phyloP scores from a whole-genome alignment of 2,888 invertebrate species.

The Cybosia mesomella region DNA sequence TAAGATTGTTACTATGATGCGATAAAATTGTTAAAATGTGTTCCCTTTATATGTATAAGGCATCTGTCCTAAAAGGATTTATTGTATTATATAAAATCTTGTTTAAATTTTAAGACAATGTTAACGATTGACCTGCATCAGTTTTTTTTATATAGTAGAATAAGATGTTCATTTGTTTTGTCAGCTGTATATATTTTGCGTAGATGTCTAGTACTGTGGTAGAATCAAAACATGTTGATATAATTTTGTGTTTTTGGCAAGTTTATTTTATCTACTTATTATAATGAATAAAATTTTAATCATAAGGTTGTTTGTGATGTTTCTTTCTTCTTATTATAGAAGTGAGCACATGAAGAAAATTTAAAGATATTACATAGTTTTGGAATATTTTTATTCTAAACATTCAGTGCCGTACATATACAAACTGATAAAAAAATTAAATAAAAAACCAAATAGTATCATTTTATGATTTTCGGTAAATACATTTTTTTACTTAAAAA shows the following conservation, averaged over 20 bases:
- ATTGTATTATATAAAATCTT: slow-evolving; percentile 65
- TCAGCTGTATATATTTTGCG: slow-evolving; percentile 83
- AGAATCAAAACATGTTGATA: slow-evolving; percentile 81
- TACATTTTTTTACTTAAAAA: slow-evolving; percentile 39
- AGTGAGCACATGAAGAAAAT: not conserved
- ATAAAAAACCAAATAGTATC: slow-evolving; percentile 29
- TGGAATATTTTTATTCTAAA: slow-evolving; percentile 50
- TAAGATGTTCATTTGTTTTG: slow-evolving; percentile 77
- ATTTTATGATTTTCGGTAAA: slow-evolving; percentile 29
- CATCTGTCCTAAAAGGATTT: slow-evolving; percentile 68
- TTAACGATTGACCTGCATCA: slow-evolving; percentile 83
- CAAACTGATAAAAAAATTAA: slow-evolving; percentile 25
- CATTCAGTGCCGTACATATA: slow-evolving; percentile 36
- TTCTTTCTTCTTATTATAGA: not conserved
- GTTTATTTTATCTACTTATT: slow-evolving; percentile 87
- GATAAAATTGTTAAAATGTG: slow-evolving; percentile 67
- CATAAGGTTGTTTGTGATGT: slow-evolving; percentile 48
- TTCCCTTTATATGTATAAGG: slow-evolving; percentile 70
- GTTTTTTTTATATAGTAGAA: slow-evolving; percentile 64
- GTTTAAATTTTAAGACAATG: slow-evolving; percentile 65
- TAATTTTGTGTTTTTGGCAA: slow-evolving; percentile 80
- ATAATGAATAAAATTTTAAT: slow-evolving; percentile 85
- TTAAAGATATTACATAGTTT: slow-evolving; percentile 35
- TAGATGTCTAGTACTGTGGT: slow-evolving; percentile 73
- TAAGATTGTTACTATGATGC: slow-evolving; percentile 71